phyloP scores from a whole-genome alignment of 2,888 invertebrate species.

The Muschampia staudingeri region DNA sequence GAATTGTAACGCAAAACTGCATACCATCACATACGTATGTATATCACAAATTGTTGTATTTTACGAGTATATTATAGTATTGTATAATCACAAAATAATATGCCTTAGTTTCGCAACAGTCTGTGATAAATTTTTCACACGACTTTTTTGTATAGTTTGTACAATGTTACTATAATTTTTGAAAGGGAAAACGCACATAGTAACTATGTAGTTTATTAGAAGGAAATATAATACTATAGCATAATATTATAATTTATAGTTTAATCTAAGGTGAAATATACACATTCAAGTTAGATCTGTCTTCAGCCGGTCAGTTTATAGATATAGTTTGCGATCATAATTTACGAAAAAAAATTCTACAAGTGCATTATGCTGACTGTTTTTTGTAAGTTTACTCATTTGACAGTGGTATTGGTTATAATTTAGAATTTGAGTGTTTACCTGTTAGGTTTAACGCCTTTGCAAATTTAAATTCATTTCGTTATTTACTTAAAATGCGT shows the following conservation, averaged over 20 bases:
- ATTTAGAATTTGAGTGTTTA: too few relatives aligned
- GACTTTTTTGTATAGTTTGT: constrained; percentile 3
- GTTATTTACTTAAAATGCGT: too few relatives aligned
- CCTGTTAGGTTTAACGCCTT: not conserved
- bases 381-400: not conserved
- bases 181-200: not conserved
- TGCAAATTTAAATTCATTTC: too few relatives aligned
- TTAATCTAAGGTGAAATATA: not conserved
- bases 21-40: not conserved
- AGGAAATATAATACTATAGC: not conserved
- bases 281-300: too few relatives aligned
- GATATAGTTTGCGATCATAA: too few relatives aligned
- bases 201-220: not conserved
- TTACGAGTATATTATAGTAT: not conserved
- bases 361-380: not conserved
- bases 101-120: constrained; percentile 31
- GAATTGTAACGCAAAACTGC: too few relatives aligned
- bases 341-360: not conserved
- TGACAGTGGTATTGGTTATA: not conserved
- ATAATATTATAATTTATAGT: not conserved
- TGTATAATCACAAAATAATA: not conserved
- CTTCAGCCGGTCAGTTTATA: too few relatives aligned
- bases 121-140: constrained; percentile 32
- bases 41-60: constrained; percentile 4
- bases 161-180: not conserved